These are phyloP conservation scores for Corvus moneduloides DNA, from an alignment of 2,113 vertebrate genomes.

Conservation along the genomic window DNA sequence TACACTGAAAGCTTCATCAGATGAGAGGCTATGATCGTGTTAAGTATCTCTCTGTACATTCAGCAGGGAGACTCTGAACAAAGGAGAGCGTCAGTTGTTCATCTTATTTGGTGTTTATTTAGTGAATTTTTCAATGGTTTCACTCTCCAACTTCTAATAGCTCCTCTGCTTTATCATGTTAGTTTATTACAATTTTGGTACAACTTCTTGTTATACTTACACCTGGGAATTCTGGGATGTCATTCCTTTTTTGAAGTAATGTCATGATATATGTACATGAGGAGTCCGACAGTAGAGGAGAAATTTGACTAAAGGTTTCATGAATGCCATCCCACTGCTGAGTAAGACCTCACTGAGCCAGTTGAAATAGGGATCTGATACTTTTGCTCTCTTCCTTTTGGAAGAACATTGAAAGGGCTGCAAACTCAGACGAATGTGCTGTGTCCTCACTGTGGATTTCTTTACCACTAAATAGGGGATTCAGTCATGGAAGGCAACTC, in stretches of 20 bases:
- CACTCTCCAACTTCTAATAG: neutral
- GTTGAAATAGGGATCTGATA: neutral
- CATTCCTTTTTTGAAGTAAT: neutral
- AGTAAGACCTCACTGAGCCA: neutral
- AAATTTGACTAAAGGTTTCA: neutral
- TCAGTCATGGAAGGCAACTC: neutral
- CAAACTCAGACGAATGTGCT: neutral
- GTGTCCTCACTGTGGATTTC: neutral
- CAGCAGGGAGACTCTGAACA: neutral
- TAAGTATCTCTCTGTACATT: neutral
- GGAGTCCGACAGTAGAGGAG: neutral
- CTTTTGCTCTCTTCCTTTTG: neutral
- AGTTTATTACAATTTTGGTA: neutral
- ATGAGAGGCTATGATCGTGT: neutral
- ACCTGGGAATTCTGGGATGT: neutral
- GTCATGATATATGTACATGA: neutral
- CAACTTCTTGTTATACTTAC: neutral
- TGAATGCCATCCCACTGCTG: neutral
- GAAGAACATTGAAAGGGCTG: neutral
- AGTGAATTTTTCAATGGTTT: neutral
- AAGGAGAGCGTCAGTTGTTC: neutral
- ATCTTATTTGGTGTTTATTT: neutral
- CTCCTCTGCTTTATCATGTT: neutral
- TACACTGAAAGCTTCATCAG: neutral
- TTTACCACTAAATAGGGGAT: neutral